A percentile compares a stretch with the other conserved stretches of the same genome.
phyloP scores from a whole-genome alignment of 2,888 invertebrate species.

The Camponotus fellah region DNA sequence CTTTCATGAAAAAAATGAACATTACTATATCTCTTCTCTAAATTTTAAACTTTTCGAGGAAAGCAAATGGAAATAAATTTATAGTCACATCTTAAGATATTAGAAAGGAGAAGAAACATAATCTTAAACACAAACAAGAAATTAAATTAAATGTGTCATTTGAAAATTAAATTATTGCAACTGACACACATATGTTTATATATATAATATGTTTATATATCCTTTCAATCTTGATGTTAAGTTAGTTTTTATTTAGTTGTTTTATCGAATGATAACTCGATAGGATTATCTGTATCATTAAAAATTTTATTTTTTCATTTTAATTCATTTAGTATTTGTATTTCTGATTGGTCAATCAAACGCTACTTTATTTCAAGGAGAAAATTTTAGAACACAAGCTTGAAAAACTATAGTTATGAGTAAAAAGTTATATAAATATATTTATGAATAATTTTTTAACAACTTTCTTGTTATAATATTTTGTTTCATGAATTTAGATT shows the following conservation, averaged over 20 bases:
- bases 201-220: too few species aligned
- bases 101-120: background rate
- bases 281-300: slow-evolving; percentile 8
- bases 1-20: background rate
- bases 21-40: background rate
- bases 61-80: background rate
- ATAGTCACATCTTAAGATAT: background rate
- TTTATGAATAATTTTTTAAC: background rate
- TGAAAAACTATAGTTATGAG: background rate
- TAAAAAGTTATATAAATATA: background rate
- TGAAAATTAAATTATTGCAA: background rate
- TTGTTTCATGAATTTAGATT: background rate
- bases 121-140: background rate
- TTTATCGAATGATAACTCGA: background rate
- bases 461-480: background rate
- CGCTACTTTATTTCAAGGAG: background rate
- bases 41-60: background rate
- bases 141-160: background rate
- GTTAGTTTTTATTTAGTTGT: background rate
- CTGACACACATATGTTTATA: background rate
- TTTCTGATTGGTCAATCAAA: background rate
- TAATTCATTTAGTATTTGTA: background rate
- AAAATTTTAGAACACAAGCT: background rate
- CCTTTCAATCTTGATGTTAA: background rate
- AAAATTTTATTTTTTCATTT: background rate